Conservation (phyloP, 1,140 invertebrate species). For the Carposina sasakii region DNA sequence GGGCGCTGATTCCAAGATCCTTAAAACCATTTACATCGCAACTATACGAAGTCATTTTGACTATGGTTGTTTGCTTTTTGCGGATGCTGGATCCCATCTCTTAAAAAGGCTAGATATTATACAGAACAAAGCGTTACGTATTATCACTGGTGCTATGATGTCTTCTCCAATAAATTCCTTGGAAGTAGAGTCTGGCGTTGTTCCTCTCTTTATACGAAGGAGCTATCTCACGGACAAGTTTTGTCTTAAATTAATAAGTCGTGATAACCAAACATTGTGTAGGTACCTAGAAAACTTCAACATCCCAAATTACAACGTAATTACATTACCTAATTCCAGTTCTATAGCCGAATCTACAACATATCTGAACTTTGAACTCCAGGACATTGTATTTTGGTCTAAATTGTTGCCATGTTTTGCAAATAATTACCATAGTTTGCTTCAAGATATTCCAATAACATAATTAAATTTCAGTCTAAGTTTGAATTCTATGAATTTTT, state of each 20-base stretch:
- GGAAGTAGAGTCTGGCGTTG: conserved; percentile 5
- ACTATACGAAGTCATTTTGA: too few relatives aligned
- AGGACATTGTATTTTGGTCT: conserved; percentile 1
- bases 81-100: too few relatives aligned
- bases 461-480: conserved; percentile 2
- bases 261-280: background rate
- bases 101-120: too few relatives aligned
- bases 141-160: conserved; percentile 9
- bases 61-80: too few relatives aligned
- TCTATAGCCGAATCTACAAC: background rate
- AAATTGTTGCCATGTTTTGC: background rate
- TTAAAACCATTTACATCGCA: too few relatives aligned
- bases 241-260: conserved; percentile 3
- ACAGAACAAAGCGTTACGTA: conserved; percentile 3
- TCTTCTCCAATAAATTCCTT: conserved; percentile 10
- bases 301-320: conserved; percentile 4
- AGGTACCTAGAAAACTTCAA: background rate
- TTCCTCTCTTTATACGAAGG: conserved; percentile 1
- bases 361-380: conserved; percentile 4
- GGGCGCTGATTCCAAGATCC: too few relatives aligned
- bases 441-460: background rate
- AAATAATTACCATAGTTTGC: background rate
- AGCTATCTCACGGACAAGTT: conserved; percentile 5
- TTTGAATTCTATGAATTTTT: conserved; percentile 8
- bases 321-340: background rate